phyloP scores from a whole-genome alignment of 1,140 invertebrate genomes.

The Stratiolaelaps scimitus region DNA sequence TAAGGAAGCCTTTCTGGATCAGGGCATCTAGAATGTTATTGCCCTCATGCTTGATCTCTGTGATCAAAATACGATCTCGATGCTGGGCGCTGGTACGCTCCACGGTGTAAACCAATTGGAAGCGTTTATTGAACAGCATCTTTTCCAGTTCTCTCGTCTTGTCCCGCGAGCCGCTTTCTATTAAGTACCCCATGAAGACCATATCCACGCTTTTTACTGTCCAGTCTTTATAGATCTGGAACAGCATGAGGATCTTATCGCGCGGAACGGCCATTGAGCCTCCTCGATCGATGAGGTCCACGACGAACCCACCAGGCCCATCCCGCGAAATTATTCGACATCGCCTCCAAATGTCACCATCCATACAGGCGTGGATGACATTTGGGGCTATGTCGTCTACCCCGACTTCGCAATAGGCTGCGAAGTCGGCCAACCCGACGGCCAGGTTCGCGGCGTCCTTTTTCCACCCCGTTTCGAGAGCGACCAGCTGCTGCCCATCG shows the following conservation, averaged over 20 bases:
- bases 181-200: background rate
- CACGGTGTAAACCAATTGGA: background rate
- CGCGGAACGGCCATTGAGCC: background rate
- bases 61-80: background rate
- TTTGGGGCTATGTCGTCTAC: background rate
- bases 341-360: background rate
- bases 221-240: constrained; percentile 16
- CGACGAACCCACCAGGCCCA: background rate
- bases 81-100: background rate
- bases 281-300: background rate
- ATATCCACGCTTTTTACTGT: background rate
- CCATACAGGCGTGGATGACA: background rate
- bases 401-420: background rate
- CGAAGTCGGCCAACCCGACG: background rate
- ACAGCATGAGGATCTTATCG: background rate
- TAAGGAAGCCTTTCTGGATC: background rate
- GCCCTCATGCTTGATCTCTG: background rate
- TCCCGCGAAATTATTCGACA: background rate
- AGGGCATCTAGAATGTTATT: background rate
- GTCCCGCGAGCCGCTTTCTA: background rate
- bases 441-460: background rate
- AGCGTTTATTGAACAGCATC: background rate
- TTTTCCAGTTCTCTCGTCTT: background rate
- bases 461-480: background rate
- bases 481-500: background rate